phyloP scores from a whole-genome alignment of 37 sponge, comb jelly and placozoan genomes.

The Geodia barretti region DNA sequence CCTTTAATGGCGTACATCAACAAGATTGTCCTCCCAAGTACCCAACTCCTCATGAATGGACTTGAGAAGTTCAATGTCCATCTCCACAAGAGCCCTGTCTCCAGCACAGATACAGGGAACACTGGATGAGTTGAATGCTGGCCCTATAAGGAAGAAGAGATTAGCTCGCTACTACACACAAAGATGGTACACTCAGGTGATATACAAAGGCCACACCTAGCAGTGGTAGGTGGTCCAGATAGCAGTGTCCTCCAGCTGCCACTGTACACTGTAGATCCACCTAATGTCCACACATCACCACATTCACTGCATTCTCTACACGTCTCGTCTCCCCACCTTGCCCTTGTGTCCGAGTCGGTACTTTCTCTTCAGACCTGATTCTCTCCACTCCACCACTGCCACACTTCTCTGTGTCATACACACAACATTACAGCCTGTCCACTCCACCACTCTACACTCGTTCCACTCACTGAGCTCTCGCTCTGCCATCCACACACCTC shows the following conservation, averaged over 20 bases:
- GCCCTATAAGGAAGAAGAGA: neutral
- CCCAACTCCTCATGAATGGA: neutral
- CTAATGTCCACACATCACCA: neutral
- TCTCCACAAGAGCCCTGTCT: neutral
- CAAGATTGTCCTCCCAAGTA: neutral
- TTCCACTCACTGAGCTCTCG: too few species aligned
- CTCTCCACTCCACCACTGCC: constrained; percentile 77
- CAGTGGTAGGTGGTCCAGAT: too few species aligned
- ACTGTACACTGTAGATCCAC: too few species aligned
- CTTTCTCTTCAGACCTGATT: constrained; percentile 31
- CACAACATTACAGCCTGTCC: too few species aligned
- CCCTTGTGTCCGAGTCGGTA: constrained; percentile 85
- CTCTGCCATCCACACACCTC: too few species aligned
- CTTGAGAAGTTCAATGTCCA: neutral
- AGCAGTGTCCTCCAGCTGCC: too few species aligned
- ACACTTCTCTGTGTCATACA: constrained; percentile 82
- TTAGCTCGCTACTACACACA: neutral
- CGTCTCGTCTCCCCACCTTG: too few species aligned
- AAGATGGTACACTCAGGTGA: neutral
- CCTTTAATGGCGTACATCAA: too few species aligned
- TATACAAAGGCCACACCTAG: neutral
- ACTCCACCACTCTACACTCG: too few species aligned
- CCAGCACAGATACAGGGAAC: neutral
- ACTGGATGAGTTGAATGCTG: neutral
- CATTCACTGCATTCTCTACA: neutral